Evolutionary conservation across 2,888 invertebrate species (phyloP).

Genomic region (Meganola albula): DNA sequence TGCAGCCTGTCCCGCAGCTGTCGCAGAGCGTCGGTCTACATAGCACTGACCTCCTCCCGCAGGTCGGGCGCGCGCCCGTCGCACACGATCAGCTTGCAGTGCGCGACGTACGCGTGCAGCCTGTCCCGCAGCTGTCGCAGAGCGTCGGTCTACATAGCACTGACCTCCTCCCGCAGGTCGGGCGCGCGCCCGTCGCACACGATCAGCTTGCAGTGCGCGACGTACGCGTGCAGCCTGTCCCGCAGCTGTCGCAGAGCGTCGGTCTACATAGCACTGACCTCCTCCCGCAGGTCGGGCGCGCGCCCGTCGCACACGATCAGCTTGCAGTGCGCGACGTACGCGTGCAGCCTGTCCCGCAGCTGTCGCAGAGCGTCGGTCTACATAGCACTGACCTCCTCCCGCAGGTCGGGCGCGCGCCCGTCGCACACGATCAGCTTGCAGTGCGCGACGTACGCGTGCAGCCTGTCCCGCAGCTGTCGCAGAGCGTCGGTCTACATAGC

Average conservation of each 20-base stretch:
- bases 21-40: neutral
- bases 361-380: neutral
- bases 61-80: slow-evolving; percentile 66
- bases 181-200: slow-evolving; percentile 40
- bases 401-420: slow-evolving; percentile 70
- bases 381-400: slow-evolving; percentile 25
- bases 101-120: neutral
- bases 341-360: slow-evolving; percentile 48
- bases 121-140: neutral
- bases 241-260: neutral
- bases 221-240: neutral
- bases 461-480: neutral
- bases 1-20: neutral
- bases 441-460: slow-evolving; percentile 55
- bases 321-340: slow-evolving; percentile 24
- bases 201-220: slow-evolving; percentile 5
- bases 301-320: slow-evolving; percentile 7
- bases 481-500: slow-evolving; percentile 38
- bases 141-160: neutral
- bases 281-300: slow-evolving; percentile 73
- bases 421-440: neutral
- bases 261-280: neutral
- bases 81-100: slow-evolving; percentile 15
- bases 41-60: slow-evolving; percentile 77
- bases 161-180: slow-evolving; percentile 82